phyloP scores from a whole-genome alignment of 2,888 invertebrate genomes.

The Daptonema setosum region DNA sequence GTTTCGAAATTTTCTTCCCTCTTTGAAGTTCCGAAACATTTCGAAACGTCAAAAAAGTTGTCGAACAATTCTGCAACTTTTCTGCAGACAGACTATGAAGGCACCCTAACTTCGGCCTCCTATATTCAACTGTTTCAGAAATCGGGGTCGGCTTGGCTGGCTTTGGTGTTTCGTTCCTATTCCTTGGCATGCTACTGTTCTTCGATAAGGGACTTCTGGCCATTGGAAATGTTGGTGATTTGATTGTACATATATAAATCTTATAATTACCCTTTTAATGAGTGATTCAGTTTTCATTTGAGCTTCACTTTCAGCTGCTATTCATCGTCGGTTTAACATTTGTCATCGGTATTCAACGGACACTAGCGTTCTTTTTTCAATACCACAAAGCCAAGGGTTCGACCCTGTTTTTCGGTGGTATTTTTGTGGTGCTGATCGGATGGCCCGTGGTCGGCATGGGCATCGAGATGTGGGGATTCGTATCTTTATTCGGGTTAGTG shows the following conservation, averaged over 20 bases:
- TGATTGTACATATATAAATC: not conserved
- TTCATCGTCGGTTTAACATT: conserved; percentile 83
- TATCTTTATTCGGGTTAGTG: conserved; percentile 41
- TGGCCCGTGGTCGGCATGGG: conserved; percentile 92
- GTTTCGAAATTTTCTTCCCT: no score
- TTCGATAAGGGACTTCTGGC: conserved; percentile 91
- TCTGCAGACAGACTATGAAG: no score
- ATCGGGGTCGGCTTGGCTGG: conserved; percentile 90
- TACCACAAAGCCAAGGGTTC: conserved; percentile 77
- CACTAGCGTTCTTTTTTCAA: conserved; percentile 92
- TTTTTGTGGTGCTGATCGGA: conserved; percentile 67
- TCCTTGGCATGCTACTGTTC: conserved; percentile 69
- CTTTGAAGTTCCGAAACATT: no score
- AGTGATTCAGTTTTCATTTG: not conserved
- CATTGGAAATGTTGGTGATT: conserved; percentile 78
- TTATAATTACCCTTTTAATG: not conserved
- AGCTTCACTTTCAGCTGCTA: conserved; percentile 53
- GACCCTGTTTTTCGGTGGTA: conserved; percentile 70
- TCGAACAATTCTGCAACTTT: no score
- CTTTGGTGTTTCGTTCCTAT: conserved; percentile 80
- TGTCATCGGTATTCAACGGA: conserved; percentile 81
- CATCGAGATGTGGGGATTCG: conserved; percentile 83
- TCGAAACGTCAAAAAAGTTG: no score
- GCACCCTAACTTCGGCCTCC: no score
- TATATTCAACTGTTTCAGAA: conserved; percentile 35